Conservation (phyloP, 2,888 invertebrate species). For the Nematopogon swammerdamellus region DNA sequence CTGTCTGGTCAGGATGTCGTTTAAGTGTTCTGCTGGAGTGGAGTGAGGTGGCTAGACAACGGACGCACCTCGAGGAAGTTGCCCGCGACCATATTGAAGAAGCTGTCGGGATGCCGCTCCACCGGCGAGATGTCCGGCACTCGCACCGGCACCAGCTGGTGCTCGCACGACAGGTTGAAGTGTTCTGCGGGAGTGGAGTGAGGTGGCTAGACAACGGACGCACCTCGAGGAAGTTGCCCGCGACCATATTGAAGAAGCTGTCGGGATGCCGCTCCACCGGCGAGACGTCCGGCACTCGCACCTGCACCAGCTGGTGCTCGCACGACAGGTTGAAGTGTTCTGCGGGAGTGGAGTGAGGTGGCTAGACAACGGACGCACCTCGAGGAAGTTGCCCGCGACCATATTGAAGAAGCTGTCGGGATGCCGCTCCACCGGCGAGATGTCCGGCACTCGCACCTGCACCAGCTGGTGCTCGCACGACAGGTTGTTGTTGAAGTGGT, state of each 20-base stretch:
- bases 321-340: slow-evolving; percentile 74
- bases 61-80: slow-evolving; percentile 88
- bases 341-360: too few species aligned
- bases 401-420: slow-evolving; percentile 83
- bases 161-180: slow-evolving; percentile 69
- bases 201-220: too few species aligned
- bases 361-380: slow-evolving; percentile 49
- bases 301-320: slow-evolving; percentile 74
- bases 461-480: slow-evolving; percentile 77
- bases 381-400: slow-evolving; percentile 95
- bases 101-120: slow-evolving; percentile 47
- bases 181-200: too few species aligned
- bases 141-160: slow-evolving; percentile 72
- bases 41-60: too few species aligned
- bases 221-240: slow-evolving; percentile 95
- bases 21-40: too few species aligned
- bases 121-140: slow-evolving; percentile 90
- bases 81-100: slow-evolving; percentile 95
- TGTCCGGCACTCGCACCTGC: slow-evolving; percentile 83
- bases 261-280: slow-evolving; percentile 61
- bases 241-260: slow-evolving; percentile 87
- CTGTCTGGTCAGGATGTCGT: background rate
- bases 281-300: slow-evolving; percentile 85
- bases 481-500: slow-evolving; percentile 90
- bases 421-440: slow-evolving; percentile 64